Base-by-base conservation (phyloP, 2,888 invertebrate species). In the Steinernema scapterisci region DNA sequence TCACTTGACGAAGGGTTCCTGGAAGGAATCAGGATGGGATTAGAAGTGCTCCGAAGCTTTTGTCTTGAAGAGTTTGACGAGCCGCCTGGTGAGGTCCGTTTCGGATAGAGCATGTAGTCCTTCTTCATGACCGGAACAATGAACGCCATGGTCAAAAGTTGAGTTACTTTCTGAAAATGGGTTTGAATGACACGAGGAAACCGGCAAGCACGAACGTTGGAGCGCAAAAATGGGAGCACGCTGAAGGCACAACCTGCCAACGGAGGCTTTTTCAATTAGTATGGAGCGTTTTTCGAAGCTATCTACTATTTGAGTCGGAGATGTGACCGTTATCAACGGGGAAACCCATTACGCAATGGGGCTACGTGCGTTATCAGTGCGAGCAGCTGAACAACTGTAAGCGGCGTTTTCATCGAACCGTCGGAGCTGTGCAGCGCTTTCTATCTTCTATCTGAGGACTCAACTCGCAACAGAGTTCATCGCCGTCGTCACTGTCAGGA, bases 101-200 rank as follows among this genome's bases (percentile, higher is more conserved):
- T 63, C 19, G 27, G 63, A 72, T 77, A 77, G 19, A 77, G 70
- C 27, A 63, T 71, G 56, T 77, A 77, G 70, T 77, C 77, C 71
- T 77, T 77, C 71, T 77, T 76, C 77, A 77, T 74, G 19, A 77
- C 71, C 2, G 77, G 77, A 23, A 77, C 77, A 73, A 77, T 78
- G 27, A 77, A 77, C 51, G 77, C 77, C 77, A 77, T 77, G 1
- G 38, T 25, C 3, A 9, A 25, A 31, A 5, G 38, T 3, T 13
- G 16, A 13, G n/a, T 16, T n/a, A 2, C 13, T 16, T n/a, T 63
- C 63, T 63, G 63, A 63, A 63, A 63, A 27, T 23, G 23, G 54
- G 54, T 44, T n/a, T n/a, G n/a, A n/a, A n/a, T n/a, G n/a, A n/a
- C n/a, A n/a, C n/a, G n/a, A n/a, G 38, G 38, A 9, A 38, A 38